These are phyloP conservation scores for Cylas formicarius DNA, from an alignment of 1,140 invertebrate genomes.

Conservation along the genomic window DNA sequence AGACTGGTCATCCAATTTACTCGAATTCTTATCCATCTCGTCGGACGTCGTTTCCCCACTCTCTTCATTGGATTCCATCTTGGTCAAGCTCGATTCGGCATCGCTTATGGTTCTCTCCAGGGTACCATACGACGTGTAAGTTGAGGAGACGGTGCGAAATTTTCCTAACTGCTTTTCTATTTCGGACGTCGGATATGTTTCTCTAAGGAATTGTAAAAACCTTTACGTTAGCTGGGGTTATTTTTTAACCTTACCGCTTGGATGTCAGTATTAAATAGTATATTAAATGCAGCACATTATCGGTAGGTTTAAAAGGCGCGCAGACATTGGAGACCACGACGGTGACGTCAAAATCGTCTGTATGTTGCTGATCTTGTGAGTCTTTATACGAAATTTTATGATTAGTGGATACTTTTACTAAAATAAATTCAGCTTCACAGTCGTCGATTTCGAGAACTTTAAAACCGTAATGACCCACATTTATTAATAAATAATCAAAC, in stretches of 20 bases:
- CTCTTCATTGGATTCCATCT: constrained; percentile 11
- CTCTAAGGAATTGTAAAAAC: constrained; percentile 41
- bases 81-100: constrained; percentile 16
- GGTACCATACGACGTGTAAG: constrained; percentile 18
- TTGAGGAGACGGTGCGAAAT: constrained; percentile 53
- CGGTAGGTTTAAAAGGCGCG: constrained; percentile 39
- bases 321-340: constrained; percentile 57
- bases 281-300: constrained; percentile 54
- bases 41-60: constrained; percentile 2
- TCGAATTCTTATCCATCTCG: too few species aligned
- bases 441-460: constrained; percentile 60
- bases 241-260: constrained; percentile 41
- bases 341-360: constrained; percentile 63
- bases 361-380: constrained; percentile 54
- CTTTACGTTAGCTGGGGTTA: background rate
- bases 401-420: constrained; percentile 54
- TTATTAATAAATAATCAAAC: constrained; percentile 65
- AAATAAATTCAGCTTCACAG: constrained; percentile 48
- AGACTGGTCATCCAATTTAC: too few species aligned
- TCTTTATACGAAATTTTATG: constrained; percentile 55
- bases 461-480: constrained; percentile 65
- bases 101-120: constrained; percentile 20
- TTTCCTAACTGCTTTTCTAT: constrained; percentile 57
- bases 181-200: constrained; percentile 62
- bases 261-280: constrained; percentile 67